Conservation (phyloP, 2,113 vertebrate species). For the Neotoma lepida region DNA sequence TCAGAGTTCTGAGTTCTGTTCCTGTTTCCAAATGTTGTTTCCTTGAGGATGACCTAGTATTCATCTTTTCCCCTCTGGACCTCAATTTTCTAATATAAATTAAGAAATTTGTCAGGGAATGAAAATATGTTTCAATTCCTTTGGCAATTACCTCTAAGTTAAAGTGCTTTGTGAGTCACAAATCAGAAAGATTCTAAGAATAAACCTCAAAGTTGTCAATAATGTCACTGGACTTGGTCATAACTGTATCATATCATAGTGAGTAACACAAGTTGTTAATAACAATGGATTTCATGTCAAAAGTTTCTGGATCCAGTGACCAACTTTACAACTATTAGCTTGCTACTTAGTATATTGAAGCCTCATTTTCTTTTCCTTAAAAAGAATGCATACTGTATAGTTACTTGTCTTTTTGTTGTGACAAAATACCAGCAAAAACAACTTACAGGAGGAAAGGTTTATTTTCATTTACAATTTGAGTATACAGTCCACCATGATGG, state of each 20-base stretch:
- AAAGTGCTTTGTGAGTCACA: neutral
- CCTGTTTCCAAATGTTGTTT: neutral
- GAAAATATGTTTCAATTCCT: neutral
- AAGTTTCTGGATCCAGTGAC: neutral
- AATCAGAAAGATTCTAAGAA: constrained; percentile 12
- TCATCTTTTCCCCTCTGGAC: neutral
- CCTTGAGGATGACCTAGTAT: neutral
- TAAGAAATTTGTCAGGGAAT: constrained; percentile 14
- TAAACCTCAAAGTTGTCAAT: neutral
- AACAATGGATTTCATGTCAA: neutral
- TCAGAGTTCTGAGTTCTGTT: neutral
- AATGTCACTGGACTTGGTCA: neutral
- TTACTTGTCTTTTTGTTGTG: neutral
- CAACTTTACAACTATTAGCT: neutral
- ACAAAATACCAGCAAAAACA: neutral
- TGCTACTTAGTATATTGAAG: neutral
- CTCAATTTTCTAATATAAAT: constrained; percentile 23
- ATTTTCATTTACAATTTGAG: neutral
- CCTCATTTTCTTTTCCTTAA: neutral
- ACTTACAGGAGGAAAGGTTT: neutral
- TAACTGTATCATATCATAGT: neutral
- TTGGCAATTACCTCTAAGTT: neutral
- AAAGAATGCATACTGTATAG: neutral
- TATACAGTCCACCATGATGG: neutral
- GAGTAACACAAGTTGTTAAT: neutral